These are phyloP conservation scores for Drosophila histrio DNA, from an alignment of 2,888 invertebrate genomes.

Conservation along the genomic window DNA sequence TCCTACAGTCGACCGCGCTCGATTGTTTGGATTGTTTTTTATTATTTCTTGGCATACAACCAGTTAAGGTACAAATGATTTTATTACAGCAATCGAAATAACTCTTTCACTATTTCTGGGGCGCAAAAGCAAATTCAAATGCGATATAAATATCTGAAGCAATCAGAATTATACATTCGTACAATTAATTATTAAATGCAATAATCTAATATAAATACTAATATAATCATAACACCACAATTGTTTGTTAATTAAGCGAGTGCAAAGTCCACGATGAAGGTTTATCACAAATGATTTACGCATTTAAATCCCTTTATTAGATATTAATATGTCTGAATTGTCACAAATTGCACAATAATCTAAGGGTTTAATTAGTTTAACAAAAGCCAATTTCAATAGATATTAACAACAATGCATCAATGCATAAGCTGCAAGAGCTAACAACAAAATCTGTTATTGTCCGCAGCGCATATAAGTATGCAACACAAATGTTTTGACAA, in stretches of 20 bases:
- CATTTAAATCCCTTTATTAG: background rate
- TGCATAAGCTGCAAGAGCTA: background rate
- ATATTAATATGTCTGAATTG: background rate
- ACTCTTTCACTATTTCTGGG: no score
- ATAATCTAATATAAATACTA: no score
- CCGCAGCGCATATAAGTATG: conserved; percentile 17
- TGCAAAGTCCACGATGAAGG: background rate
- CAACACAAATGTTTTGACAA: conserved; percentile 13
- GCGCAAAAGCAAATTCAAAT: no score
- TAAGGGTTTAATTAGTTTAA: background rate
- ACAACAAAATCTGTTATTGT: background rate
- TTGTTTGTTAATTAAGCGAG: no score
- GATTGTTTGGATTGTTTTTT: no score
- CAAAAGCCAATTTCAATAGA: background rate
- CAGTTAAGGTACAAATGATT: no score
- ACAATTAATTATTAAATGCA: no score
- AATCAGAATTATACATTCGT: no score
- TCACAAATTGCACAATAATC: background rate
- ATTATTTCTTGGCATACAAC: no score
- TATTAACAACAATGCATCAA: background rate
- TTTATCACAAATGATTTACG: background rate
- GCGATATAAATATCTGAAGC: no score
- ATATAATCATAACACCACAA: background rate
- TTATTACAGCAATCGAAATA: no score
- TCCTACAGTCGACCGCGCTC: no score